Evolutionary conservation across 2,888 invertebrate genomes (phyloP).

Genomic region (Cryptus viduatorius): DNA sequence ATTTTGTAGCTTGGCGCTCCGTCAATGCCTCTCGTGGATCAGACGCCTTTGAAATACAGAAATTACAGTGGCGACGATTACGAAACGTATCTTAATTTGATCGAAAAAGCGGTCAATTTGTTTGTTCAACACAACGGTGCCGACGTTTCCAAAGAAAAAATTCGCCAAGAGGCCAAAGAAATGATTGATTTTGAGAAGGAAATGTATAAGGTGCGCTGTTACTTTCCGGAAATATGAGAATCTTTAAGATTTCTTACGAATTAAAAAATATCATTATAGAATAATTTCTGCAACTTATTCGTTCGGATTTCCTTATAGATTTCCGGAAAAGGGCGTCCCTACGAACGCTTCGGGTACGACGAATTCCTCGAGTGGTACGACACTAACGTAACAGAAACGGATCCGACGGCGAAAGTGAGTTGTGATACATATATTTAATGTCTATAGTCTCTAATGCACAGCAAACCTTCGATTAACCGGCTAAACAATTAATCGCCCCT

Average conservation of each 20-base stretch:
- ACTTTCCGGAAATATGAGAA: no score
- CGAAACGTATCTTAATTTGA: constrained; percentile 59
- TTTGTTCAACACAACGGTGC: constrained; percentile 68
- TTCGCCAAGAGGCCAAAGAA: constrained; percentile 69
- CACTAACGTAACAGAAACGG: constrained; percentile 23
- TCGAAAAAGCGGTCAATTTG: constrained; percentile 61
- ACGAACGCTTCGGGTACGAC: background rate
- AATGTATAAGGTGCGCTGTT: constrained; percentile 49
- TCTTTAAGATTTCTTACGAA: background rate
- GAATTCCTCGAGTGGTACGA: constrained; percentile 54
- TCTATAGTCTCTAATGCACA: no score
- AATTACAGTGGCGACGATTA: constrained; percentile 63
- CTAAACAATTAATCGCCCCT: no score
- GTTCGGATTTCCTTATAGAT: background rate
- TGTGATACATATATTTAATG: background rate
- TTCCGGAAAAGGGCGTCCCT: no score
- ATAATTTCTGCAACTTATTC: background rate
- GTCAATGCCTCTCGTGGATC: constrained; percentile 44
- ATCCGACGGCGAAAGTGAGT: constrained; percentile 39
- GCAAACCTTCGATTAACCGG: no score
- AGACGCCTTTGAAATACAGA: constrained; percentile 42
- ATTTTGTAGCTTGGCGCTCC: constrained; percentile 26
- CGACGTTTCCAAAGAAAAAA: constrained; percentile 59
- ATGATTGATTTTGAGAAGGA: constrained; percentile 71
- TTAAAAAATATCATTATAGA: background rate